Percentiles rank a stretch among this genome's conserved stretches.
Conservation (phyloP, 23 tunicate genomes). For the Ciona savignyi region DNA sequence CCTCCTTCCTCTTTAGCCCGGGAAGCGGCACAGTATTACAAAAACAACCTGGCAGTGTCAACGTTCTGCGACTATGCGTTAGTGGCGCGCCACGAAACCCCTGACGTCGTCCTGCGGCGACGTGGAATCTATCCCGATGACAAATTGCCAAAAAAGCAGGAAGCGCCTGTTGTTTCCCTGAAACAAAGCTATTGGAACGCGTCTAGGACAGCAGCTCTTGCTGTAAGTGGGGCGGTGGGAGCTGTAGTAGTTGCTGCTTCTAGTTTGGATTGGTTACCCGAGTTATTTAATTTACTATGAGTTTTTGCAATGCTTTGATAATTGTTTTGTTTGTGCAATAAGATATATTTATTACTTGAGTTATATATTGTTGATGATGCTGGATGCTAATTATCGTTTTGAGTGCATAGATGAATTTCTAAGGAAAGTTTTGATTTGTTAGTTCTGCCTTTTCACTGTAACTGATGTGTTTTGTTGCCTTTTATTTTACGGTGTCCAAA, state of each 20-base stretch:
- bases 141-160: background rate
- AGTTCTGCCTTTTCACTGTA: too few species aligned
- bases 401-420: too few species aligned
- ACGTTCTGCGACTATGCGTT: conserved; percentile 64
- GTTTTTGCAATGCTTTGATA: too few species aligned
- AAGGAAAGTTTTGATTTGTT: too few species aligned
- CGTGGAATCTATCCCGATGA: background rate
- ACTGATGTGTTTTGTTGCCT: too few species aligned
- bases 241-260: conserved; percentile 45
- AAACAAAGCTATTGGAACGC: background rate
- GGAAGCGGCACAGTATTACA: conserved; percentile 36
- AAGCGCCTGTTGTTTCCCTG: background rate
- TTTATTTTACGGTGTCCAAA: too few species aligned
- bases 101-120: conserved; percentile 41
- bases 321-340: too few species aligned
- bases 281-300: conserved; percentile 16
- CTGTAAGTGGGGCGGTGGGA: conserved; percentile 58
- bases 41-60: conserved; percentile 58
- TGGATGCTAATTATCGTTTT: too few species aligned
- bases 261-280: conserved; percentile 14
- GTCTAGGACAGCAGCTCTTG: conserved; percentile 13
- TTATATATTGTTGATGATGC: too few species aligned
- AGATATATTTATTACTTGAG: too few species aligned
- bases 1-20: conserved; percentile 80
- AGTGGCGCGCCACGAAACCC: conserved; percentile 56